phyloP scores from a whole-genome alignment of 2,797 vertebrate genomes.

The Coranthus polyacanthus region DNA sequence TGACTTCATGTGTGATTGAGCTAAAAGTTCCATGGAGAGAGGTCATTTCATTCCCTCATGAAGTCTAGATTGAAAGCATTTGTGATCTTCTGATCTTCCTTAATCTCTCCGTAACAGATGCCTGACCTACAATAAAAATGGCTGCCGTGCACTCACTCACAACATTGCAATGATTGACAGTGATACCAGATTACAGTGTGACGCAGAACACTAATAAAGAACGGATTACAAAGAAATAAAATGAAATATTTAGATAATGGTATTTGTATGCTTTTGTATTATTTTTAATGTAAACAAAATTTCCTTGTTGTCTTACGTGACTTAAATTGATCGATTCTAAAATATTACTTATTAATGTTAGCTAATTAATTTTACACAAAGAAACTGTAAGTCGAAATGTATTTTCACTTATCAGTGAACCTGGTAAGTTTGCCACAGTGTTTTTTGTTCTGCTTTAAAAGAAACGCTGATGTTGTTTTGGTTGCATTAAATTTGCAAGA shows the following conservation, averaged over 20 bases:
- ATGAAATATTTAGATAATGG: slow-evolving; percentile 22
- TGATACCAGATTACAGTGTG: slow-evolving; percentile 44
- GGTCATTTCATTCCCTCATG: slow-evolving; percentile 62
- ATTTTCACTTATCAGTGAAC: too few relatives aligned
- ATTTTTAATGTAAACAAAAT: background rate
- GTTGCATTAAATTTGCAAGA: slow-evolving; percentile 18
- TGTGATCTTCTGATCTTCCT: slow-evolving; percentile 78
- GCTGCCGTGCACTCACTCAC: slow-evolving; percentile 43
- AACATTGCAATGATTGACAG: slow-evolving; percentile 49
- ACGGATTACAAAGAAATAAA: slow-evolving; percentile 27
- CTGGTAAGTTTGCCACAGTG: background rate
- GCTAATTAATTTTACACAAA: too few relatives aligned
- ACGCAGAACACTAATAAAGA: slow-evolving; percentile 40
- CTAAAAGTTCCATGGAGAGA: slow-evolving; percentile 54
- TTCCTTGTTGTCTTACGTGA: too few relatives aligned
- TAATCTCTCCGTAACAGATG: slow-evolving; percentile 80
- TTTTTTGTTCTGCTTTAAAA: background rate
- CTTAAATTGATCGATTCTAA: background rate
- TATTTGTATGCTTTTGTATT: too few relatives aligned
- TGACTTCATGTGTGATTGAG: slow-evolving; percentile 64
- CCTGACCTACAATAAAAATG: slow-evolving; percentile 71
- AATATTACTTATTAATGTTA: too few relatives aligned
- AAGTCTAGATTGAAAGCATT: slow-evolving; percentile 77
- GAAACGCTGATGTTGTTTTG: background rate
- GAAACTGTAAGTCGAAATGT: too few relatives aligned